phyloP scores from a whole-genome alignment of 2,113 vertebrate genomes.

The Siniperca chuatsi region DNA sequence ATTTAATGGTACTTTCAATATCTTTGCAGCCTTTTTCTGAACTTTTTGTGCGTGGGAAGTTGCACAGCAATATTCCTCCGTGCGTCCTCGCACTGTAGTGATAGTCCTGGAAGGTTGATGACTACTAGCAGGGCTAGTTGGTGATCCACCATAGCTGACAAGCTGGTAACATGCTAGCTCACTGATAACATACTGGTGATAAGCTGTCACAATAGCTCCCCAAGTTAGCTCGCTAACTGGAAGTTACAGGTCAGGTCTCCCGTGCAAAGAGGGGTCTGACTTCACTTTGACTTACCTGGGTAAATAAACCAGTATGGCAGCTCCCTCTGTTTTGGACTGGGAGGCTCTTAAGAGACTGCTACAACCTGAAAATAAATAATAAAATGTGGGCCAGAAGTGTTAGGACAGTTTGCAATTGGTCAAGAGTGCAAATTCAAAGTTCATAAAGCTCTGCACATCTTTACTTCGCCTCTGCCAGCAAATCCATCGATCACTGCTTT shows the following conservation, averaged over 20 bases:
- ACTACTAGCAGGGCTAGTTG: not conserved
- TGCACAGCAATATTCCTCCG: not conserved
- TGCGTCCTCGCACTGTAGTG: not conserved
- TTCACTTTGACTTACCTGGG: not conserved
- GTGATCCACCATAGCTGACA: not conserved
- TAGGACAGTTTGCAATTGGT: not conserved
- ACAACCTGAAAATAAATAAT: not conserved
- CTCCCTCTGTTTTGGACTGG: not conserved
- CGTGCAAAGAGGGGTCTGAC: not conserved
- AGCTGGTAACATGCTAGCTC: not conserved
- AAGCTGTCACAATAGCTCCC: not conserved
- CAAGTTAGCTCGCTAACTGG: no score
- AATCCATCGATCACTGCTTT: not conserved
- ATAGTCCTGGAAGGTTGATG: not conserved
- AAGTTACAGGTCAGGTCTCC: not conserved
- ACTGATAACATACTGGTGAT: not conserved
- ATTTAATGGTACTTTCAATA: not conserved
- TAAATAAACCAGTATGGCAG: not conserved
- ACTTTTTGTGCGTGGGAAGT: not conserved
- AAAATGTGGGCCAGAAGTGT: not conserved
- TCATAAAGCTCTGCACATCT: not conserved
- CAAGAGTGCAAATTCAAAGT: not conserved
- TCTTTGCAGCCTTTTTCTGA: not conserved
- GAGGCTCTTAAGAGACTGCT: not conserved
- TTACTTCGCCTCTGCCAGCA: not conserved